Conservation (phyloP, 2,797 vertebrate genomes). For the Mustela erminea region DNA sequence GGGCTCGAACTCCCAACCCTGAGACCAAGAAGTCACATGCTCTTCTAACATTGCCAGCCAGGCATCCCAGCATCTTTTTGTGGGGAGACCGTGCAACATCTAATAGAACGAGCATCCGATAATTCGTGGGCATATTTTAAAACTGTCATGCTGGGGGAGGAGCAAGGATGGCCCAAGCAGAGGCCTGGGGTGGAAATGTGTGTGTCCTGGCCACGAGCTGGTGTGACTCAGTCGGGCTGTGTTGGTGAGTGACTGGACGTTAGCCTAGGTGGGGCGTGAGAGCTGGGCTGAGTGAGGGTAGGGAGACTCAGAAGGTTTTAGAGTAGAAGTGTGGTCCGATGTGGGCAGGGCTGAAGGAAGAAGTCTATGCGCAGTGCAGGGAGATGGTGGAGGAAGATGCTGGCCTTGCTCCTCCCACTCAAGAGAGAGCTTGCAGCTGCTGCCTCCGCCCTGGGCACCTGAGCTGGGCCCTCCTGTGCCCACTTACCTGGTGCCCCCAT, state of each 20-base stretch:
- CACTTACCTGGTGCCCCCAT: background rate
- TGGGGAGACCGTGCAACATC: background rate
- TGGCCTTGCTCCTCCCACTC: background rate
- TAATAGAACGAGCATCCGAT: background rate
- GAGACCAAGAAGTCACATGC: background rate
- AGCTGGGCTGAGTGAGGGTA: background rate
- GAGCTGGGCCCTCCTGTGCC: background rate
- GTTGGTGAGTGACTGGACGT: background rate
- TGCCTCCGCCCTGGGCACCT: background rate
- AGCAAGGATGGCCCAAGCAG: background rate
- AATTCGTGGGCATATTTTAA: background rate
- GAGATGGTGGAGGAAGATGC: background rate
- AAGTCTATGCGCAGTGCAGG: background rate
- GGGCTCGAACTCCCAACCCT: background rate
- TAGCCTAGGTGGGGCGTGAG: background rate
- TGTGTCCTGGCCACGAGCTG: background rate
- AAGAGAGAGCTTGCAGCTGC: background rate
- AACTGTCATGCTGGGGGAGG: background rate
- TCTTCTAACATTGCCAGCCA: background rate
- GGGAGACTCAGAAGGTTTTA: background rate
- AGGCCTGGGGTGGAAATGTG: background rate
- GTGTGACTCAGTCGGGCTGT: fast-evolving
- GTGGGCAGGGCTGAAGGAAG: background rate
- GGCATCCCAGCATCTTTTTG: background rate
- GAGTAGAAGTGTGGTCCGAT: background rate